phyloP scores from a whole-genome alignment of 2,797 vertebrate species.

The Microcaecilia unicolor region DNA sequence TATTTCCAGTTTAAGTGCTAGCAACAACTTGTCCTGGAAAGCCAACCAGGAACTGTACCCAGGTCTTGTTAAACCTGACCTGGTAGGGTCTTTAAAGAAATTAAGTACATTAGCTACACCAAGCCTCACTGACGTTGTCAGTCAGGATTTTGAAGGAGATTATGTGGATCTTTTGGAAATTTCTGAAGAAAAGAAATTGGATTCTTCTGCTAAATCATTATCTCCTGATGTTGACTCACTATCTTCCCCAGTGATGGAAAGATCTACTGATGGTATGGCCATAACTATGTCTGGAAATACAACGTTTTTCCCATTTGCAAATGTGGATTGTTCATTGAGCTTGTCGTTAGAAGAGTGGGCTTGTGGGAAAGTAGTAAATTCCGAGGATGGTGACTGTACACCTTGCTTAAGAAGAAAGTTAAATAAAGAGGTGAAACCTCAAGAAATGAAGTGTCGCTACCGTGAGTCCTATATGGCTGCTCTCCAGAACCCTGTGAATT shows the following conservation, averaged over 20 bases:
- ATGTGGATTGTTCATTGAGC: not conserved
- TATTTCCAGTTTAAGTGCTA: not conserved
- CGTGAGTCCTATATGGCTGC: conserved; percentile 64
- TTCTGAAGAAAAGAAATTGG: conserved; percentile 43
- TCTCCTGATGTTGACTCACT: fast-evolving
- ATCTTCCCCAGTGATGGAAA: not conserved
- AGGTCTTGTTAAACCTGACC: conserved; percentile 52
- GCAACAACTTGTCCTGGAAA: not conserved
- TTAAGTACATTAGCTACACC: conserved; percentile 48
- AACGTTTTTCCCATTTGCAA: conserved; percentile 24
- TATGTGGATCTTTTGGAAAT: conserved; percentile 76
- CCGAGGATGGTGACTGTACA: conserved; percentile 60
- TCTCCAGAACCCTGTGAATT: conserved; percentile 52
- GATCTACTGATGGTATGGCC: not conserved
- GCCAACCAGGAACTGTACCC: conserved; percentile 30
- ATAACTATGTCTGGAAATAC: conserved; percentile 30
- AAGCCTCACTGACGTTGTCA: conserved; percentile 47
- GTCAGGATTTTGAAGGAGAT: conserved; percentile 65
- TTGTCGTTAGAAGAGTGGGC: conserved; percentile 6
- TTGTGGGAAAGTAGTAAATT: conserved; percentile 32
- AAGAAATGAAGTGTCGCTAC: conserved; percentile 53
- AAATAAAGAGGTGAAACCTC: conserved; percentile 33
- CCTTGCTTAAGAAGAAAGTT: conserved; percentile 55
- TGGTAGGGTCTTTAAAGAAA: conserved; percentile 33
- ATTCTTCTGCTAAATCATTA: not conserved